These are phyloP conservation scores for Sardinella longiceps DNA, from an alignment of 2,797 vertebrate genomes.

Conservation along the genomic window DNA sequence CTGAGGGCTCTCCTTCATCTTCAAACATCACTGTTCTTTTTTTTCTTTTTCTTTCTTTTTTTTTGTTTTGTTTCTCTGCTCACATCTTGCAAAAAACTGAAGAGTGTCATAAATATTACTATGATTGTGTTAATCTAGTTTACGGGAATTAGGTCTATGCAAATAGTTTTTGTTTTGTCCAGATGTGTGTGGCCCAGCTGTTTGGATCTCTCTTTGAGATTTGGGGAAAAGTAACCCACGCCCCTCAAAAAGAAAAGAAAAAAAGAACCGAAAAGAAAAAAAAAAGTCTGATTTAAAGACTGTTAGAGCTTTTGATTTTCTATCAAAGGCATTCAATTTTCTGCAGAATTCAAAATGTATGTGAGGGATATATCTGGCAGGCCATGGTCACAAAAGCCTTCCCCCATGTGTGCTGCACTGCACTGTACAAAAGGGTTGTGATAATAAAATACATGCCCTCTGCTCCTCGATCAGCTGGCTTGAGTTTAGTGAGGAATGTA, in stretches of 20 bases:
- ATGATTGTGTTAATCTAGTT: conserved; percentile 53
- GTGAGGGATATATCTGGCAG: neutral
- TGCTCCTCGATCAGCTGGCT: conserved; percentile 5
- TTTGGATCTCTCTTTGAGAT: conserved; percentile 30
- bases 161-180: conserved; percentile 46
- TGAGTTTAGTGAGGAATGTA: conserved; percentile 16
- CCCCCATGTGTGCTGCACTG: neutral
- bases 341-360: conserved; percentile 28
- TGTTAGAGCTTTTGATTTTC: conserved; percentile 29
- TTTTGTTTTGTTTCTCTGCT: conserved; percentile 19
- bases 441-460: conserved; percentile 23
- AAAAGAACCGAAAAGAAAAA: too few relatives aligned
- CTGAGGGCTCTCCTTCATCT: conserved; percentile 53
- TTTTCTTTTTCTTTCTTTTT: conserved; percentile 35
- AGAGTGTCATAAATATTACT: conserved; percentile 54
- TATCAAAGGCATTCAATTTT: conserved; percentile 34
- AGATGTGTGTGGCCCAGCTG: conserved; percentile 38
- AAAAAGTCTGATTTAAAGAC: conserved; percentile 47
- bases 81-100: neutral
- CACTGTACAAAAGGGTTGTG: neutral
- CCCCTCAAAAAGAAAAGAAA: neutral
- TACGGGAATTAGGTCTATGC: conserved; percentile 51
- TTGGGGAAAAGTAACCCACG: neutral
- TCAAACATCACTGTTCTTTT: conserved; percentile 57
- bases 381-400: neutral